Conservation (phyloP, 2,888 invertebrate species). For the Euzetes globulus region DNA sequence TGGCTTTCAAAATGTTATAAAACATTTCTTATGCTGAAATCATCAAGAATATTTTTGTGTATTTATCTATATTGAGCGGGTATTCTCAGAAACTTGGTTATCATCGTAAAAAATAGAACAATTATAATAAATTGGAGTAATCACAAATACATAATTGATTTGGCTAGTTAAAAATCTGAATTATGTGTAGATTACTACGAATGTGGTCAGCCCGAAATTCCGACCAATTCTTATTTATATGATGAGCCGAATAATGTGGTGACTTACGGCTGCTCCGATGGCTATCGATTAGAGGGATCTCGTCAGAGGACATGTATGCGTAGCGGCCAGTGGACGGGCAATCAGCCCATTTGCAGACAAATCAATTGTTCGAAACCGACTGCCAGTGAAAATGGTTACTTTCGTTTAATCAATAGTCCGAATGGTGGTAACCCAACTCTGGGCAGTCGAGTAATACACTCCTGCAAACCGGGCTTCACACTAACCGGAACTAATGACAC, state of each 20-base stretch:
- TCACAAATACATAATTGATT: no score
- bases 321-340: constrained; percentile 39
- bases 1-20: no score
- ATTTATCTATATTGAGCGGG: no score
- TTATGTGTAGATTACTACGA: constrained; percentile 43
- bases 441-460: constrained; percentile 38
- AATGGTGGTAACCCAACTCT: neutral
- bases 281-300: constrained; percentile 39
- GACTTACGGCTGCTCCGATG: constrained; percentile 38
- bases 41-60: no score
- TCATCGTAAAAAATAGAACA: no score
- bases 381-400: constrained; percentile 37
- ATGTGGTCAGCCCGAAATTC: constrained; percentile 44
- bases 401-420: constrained; percentile 17
- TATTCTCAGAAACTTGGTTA: no score
- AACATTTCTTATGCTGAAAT: no score
- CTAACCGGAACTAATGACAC: constrained; percentile 43
- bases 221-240: constrained; percentile 40
- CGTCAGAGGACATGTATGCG: constrained; percentile 32
- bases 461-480: constrained; percentile 44
- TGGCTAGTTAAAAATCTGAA: no score
- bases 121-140: no score
- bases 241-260: constrained; percentile 33
- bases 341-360: constrained; percentile 39
- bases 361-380: constrained; percentile 37